Evolutionary conservation across 2,888 invertebrate genomes (phyloP), one percentile per base, ranked within the genome.

Genomic region (Macaria liturata): DNA sequence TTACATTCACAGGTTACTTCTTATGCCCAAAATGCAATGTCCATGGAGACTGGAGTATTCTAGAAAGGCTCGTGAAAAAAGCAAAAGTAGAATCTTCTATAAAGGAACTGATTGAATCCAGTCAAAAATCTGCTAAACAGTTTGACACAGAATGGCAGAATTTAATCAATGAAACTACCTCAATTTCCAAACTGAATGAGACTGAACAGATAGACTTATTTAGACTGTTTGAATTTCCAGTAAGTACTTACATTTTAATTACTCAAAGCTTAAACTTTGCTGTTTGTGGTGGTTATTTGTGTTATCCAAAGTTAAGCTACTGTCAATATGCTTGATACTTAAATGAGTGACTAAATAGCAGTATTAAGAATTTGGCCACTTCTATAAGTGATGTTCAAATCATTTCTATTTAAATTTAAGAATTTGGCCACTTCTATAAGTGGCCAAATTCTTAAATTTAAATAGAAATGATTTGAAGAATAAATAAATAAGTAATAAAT

Each of bases 1-100:
- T 37, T 7, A 37, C 1, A 6, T 4, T 37, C 7, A 6, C 76
- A 96, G 96, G 96, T 52, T 94, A 93, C 69, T 96, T 95, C 74
- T 75, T 94, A 49, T 96, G 96, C 72, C 93, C 94, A 32, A 92
- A 88, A 64, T 96, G 96, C 74, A 94, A 94, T 77, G 82, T 93
- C n/a, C 92, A 92, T 61, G 95, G 95, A 3, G 91, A 94, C 32
- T 95, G 96, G 94, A 90, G 82, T 71, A 87, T 85, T 67, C 82
- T 95, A 49, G 93, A 94, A 71, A 88, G 90, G 62, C 80, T 93
- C 56, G 74, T 95, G 2, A 91, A 86, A 61, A 89, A 86, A 72
- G 72, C 77, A 1, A 88, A 86, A 72, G 44, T 83, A 9, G 90
- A 88, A 67, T 50, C 77, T 32, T 70, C 78, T 6, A 65, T 84